These are phyloP conservation scores for Plutomurus gul DNA, from an alignment of 1,140 invertebrate genomes.

Conservation along the genomic window DNA sequence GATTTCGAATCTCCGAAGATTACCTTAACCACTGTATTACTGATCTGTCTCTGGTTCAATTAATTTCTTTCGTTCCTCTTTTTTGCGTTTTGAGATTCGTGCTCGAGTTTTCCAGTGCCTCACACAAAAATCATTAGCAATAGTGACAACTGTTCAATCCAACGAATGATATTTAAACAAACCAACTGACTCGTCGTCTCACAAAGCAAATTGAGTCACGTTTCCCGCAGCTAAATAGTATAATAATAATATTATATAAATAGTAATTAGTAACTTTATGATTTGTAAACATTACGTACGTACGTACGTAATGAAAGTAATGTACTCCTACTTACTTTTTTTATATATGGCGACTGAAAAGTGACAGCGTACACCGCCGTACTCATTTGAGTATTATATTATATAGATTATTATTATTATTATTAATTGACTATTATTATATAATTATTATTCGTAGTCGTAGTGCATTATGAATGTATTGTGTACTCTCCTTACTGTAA, in stretches of 20 bases:
- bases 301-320: neutral
- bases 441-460: neutral
- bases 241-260: neutral
- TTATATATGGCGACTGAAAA: conserved; percentile 2
- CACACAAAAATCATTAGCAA: neutral
- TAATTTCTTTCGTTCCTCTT: neutral
- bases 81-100: neutral
- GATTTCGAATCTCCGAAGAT: conserved; percentile 6
- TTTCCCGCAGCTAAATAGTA: conserved; percentile 10
- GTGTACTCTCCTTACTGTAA: neutral
- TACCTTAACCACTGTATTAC: neutral
- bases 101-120: conserved; percentile 25
- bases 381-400: neutral
- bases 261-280: neutral
- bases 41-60: neutral
- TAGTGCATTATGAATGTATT: neutral
- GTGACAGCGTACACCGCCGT: neutral
- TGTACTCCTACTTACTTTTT: conserved; percentile 8
- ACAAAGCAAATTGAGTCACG: neutral
- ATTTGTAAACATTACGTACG: neutral
- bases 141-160: neutral
- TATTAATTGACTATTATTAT: neutral
- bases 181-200: conserved; percentile 1
- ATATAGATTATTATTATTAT: conserved; percentile 3
- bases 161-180: conserved; percentile 1